phyloP scores from a whole-genome alignment of 1,140 invertebrate genomes.

The Holotrichia oblita region DNA sequence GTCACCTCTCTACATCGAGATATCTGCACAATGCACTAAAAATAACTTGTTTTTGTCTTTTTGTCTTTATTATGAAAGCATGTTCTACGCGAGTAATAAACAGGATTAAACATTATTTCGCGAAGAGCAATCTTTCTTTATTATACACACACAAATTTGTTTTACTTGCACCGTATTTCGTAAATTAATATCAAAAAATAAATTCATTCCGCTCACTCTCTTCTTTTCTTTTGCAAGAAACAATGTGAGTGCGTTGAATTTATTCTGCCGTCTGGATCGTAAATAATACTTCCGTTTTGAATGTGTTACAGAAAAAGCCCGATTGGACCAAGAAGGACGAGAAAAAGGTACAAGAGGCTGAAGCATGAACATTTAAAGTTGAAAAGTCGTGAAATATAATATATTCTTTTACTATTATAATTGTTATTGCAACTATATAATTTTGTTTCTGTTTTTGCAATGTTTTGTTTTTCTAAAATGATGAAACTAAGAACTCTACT shows the following conservation, averaged over 20 bases:
- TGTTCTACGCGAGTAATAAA: not conserved
- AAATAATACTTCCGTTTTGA: slow-evolving; percentile 45
- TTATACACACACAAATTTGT: slow-evolving; percentile 17
- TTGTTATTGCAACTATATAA: slow-evolving; percentile 29
- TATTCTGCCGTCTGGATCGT: not conserved
- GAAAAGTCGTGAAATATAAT: slow-evolving; percentile 10
- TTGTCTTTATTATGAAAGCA: too few relatives aligned
- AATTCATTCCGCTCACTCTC: not conserved
- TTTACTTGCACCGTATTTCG: slow-evolving; percentile 21
- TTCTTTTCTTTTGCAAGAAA: too few relatives aligned
- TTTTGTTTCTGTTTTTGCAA: slow-evolving; percentile 29
- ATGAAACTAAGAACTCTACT: not conserved
- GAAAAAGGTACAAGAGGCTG: slow-evolving; percentile 89
- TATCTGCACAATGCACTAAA: not conserved
- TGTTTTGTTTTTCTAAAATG: slow-evolving; percentile 19
- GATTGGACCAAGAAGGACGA: slow-evolving; percentile 91
- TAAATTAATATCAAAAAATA: not conserved
- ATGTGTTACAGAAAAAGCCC: slow-evolving; percentile 82
- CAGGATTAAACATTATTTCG: not conserved
- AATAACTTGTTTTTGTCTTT: not conserved
- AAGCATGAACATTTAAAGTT: slow-evolving; percentile 71
- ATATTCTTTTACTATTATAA: slow-evolving; percentile 36
- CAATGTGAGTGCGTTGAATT: not conserved
- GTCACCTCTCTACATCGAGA: not conserved
- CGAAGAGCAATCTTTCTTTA: not conserved